Percentiles rank a stretch among this genome's conserved stretches.
These are phyloP conservation scores for Hoplodrina blanda DNA, from an alignment of 2,888 invertebrate species.

Conservation along the genomic window DNA sequence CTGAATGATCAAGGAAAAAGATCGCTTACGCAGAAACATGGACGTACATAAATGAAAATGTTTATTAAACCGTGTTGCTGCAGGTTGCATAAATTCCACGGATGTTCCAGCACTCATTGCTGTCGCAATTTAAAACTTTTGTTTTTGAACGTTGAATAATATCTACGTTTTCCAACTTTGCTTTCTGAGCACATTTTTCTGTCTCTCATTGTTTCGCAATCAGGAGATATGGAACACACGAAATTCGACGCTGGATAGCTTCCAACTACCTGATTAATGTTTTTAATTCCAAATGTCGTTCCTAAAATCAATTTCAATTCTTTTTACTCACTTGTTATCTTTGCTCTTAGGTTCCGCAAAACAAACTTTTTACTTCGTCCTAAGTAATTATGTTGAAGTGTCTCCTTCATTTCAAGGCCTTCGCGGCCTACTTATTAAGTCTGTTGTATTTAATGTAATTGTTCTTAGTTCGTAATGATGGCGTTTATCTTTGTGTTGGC, in stretches of 20 bases:
- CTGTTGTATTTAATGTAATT: slow-evolving; percentile 12
- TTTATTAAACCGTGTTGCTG: slow-evolving; percentile 19
- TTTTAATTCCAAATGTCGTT: slow-evolving; percentile 31
- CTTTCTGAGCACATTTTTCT: slow-evolving; percentile 23
- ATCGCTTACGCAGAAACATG: neutral
- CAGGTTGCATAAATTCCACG: slow-evolving; percentile 16
- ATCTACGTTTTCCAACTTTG: slow-evolving; percentile 31
- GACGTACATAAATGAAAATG: slow-evolving; percentile 27
- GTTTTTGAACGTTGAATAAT: slow-evolving; percentile 21
- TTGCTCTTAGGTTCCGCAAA: slow-evolving; percentile 9
- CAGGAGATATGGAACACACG: slow-evolving; percentile 25
- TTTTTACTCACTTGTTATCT: slow-evolving; percentile 23
- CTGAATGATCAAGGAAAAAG: neutral
- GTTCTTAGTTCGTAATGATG: slow-evolving; percentile 13
- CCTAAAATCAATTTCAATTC: slow-evolving; percentile 22
- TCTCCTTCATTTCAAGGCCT: slow-evolving; percentile 23
- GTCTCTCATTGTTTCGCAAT: slow-evolving; percentile 38
- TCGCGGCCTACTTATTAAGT: slow-evolving; percentile 10
- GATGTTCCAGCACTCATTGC: slow-evolving; percentile 17
- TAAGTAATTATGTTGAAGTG: slow-evolving; percentile 42
- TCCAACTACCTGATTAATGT: slow-evolving; percentile 39
- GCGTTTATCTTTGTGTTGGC: neutral
- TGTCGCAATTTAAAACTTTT: slow-evolving; percentile 33
- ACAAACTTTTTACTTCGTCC: slow-evolving; percentile 27
- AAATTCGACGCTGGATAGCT: slow-evolving; percentile 16